phyloP scores from a whole-genome alignment of 2,888 invertebrate species.

The Vanessa cardui region DNA sequence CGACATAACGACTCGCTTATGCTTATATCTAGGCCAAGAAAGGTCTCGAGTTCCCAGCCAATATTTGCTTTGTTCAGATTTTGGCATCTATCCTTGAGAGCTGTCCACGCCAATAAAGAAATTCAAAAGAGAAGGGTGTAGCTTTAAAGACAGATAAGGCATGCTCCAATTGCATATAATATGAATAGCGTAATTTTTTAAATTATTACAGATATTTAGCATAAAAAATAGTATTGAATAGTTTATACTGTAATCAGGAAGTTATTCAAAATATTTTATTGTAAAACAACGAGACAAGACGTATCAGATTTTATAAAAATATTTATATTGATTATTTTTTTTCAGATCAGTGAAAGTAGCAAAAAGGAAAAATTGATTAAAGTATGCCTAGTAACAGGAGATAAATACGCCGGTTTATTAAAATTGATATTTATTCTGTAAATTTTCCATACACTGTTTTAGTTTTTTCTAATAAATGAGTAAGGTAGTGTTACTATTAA shows the following conservation, averaged over 20 bases:
- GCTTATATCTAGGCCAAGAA: slow-evolving; percentile 47
- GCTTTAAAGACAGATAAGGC: slow-evolving; percentile 40
- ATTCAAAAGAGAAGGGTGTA: slow-evolving; percentile 38
- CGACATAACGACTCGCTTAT: slow-evolving; percentile 40
- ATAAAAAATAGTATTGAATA: not conserved
- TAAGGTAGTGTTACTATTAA: too few relatives aligned
- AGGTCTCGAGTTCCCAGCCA: slow-evolving; percentile 46
- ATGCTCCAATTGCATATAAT: slow-evolving; percentile 46
- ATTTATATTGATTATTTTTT: too few relatives aligned
- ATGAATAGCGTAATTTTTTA: slow-evolving; percentile 18
- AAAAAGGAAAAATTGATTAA: too few relatives aligned
- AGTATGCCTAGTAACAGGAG: too few relatives aligned
- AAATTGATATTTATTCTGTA: too few relatives aligned
- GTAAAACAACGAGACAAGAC: too few relatives aligned
- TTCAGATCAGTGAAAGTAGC: too few relatives aligned
- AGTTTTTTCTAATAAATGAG: too few relatives aligned
- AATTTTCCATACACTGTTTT: too few relatives aligned
- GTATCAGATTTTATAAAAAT: too few relatives aligned
- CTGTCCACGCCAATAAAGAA: slow-evolving; percentile 39
- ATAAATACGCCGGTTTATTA: too few relatives aligned
- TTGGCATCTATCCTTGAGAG: slow-evolving; percentile 55
- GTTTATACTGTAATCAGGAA: not conserved
- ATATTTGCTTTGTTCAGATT: slow-evolving; percentile 59
- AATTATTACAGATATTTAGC: not conserved
- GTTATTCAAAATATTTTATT: too few relatives aligned